Evolutionary conservation across 2,797 vertebrate species (phyloP).

Genomic region (Silurus lanzhouensis): DNA sequence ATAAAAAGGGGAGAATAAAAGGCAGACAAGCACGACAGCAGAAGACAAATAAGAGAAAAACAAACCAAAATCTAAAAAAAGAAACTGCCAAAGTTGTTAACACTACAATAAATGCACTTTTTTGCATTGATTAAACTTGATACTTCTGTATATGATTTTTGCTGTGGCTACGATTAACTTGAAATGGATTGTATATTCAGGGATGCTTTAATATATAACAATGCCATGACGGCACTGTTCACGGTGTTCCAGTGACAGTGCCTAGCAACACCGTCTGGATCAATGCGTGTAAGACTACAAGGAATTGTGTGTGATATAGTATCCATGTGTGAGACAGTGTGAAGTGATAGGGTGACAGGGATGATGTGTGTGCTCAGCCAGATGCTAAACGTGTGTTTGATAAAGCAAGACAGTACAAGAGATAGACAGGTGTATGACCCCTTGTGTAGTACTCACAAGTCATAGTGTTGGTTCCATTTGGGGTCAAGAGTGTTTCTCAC

Average conservation of each 20-base stretch:
- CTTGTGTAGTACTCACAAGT: conserved; percentile 82
- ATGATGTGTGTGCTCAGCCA: conserved; percentile 1
- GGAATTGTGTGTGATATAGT: not conserved
- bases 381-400: not conserved
- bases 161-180: not conserved
- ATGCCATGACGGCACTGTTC: not conserved
- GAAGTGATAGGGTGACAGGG: not conserved
- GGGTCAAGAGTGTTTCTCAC: conserved; percentile 99
- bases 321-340: not conserved
- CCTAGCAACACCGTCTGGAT: conserved; percentile 1
- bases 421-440: not conserved
- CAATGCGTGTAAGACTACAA: not conserved
- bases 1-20: not conserved
- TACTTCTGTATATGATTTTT: not conserved
- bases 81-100: not conserved
- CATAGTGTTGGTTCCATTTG: conserved; percentile 99
- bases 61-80: not conserved
- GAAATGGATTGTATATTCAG: too few relatives aligned
- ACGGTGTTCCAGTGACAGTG: not conserved
- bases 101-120: not conserved
- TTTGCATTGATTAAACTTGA: not conserved
- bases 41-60: not conserved
- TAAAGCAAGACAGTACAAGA: not conserved
- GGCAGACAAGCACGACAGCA: not conserved
- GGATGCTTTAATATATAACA: not conserved